Conservation (phyloP, 2,113 vertebrate genomes). For the Isichthys henryi region DNA sequence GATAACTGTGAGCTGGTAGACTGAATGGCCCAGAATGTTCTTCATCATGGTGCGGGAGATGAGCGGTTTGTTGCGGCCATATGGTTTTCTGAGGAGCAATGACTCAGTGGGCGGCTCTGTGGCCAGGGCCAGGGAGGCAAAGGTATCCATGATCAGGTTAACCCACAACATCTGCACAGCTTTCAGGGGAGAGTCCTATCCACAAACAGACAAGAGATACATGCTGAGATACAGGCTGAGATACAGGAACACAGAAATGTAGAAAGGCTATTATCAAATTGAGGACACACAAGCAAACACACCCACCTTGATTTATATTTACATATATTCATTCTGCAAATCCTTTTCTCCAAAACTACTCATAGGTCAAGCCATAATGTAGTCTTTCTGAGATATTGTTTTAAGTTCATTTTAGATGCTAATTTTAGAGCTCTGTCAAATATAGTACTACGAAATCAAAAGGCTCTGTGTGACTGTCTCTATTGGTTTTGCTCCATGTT, state of each 20-base stretch:
- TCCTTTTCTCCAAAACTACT: neutral
- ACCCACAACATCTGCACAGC: constrained; percentile 99
- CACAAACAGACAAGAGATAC: constrained; percentile 25
- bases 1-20: constrained; percentile 87
- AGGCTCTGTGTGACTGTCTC: neutral
- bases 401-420: neutral
- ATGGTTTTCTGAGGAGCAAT: constrained; percentile 84
- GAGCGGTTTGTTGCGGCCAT: constrained; percentile 92
- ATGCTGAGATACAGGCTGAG: neutral
- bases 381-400: neutral
- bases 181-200: constrained; percentile 93
- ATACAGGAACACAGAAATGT: neutral
- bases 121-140: constrained; percentile 90
- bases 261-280: neutral
- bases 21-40: constrained; percentile 88
- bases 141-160: constrained; percentile 98
- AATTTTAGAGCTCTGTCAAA: neutral
- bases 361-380: neutral
- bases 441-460: neutral
- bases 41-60: constrained; percentile 99
- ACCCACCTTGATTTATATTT: neutral
- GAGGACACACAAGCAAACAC: neutral
- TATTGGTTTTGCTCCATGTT: neutral
- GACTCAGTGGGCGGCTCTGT: constrained; percentile 93
- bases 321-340: neutral